Conservation (phyloP, 1,140 invertebrate genomes). For the Planococcus citri region DNA sequence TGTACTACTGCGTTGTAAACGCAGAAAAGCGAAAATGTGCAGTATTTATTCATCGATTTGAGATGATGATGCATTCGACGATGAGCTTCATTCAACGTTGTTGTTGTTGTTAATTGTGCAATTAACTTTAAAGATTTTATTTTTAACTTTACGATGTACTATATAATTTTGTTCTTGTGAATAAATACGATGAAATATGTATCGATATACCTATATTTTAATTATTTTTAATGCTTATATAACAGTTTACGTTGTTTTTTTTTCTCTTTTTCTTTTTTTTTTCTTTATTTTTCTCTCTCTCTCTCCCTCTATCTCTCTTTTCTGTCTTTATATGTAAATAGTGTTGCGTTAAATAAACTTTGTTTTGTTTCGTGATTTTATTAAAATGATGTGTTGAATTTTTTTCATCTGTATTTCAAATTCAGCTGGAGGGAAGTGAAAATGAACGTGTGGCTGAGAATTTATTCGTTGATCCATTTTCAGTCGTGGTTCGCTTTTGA, state of each 20-base stretch:
- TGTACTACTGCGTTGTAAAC: too few relatives aligned
- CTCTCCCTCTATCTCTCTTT: background rate
- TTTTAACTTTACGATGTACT: background rate
- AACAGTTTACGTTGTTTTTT: background rate
- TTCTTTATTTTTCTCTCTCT: background rate
- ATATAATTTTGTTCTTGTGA: slow-evolving; percentile 1
- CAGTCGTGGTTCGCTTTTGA: too few relatives aligned
- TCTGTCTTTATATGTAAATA: background rate
- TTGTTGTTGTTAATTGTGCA: too few relatives aligned
- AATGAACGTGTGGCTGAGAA: too few relatives aligned
- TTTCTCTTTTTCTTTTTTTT: background rate
- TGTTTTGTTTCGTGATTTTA: slow-evolving; percentile 7
- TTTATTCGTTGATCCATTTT: too few relatives aligned
- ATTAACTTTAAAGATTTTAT: background rate
- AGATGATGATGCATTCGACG: background rate
- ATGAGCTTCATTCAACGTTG: background rate
- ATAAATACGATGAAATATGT: background rate
- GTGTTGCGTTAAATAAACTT: slow-evolving; percentile 2
- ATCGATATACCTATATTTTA: background rate
- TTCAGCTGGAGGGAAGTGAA: too few relatives aligned
- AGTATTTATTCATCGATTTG: background rate
- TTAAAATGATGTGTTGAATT: background rate
- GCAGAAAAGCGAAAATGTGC: too few relatives aligned
- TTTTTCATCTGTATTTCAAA: background rate
- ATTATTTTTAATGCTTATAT: background rate